Evolutionary conservation across 2,113 vertebrate genomes (phyloP).

Genomic region (Nerophis lumbriciformis): DNA sequence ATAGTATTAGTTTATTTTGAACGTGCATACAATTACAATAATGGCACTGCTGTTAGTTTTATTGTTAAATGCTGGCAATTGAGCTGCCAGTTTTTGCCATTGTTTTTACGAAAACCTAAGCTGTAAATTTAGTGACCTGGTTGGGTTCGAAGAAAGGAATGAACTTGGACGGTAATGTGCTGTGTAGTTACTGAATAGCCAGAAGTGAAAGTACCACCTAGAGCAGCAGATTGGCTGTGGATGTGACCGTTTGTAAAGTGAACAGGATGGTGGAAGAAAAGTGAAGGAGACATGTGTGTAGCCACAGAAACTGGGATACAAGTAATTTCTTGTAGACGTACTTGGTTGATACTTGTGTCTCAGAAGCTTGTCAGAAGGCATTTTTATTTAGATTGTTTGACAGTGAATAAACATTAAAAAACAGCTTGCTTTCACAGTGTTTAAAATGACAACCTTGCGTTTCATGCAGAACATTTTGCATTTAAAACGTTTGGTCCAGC

Average conservation of each 20-base stretch:
- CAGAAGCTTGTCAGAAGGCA: conserved; percentile 1
- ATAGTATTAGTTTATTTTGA: too few relatives aligned
- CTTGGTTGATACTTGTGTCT: conserved; percentile 2
- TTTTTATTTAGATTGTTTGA: conserved; percentile 14
- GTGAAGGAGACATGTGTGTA: too few relatives aligned
- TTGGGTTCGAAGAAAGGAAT: background rate
- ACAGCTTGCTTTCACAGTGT: background rate
- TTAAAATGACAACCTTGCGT: background rate
- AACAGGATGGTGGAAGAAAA: too few relatives aligned
- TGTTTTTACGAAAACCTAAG: background rate
- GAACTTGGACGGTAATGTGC: conserved; percentile 5
- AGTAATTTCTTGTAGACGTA: conserved; percentile 9
- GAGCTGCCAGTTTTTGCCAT: too few relatives aligned
- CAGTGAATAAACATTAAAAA: conserved; percentile 29
- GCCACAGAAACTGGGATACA: conserved; percentile 19
- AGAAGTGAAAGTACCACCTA: conserved; percentile 33
- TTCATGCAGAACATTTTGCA: background rate
- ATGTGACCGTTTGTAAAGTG: too few relatives aligned
- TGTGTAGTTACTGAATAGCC: conserved; percentile 53
- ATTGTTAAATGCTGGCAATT: too few relatives aligned
- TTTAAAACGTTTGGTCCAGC: background rate
- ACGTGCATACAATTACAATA: too few relatives aligned
- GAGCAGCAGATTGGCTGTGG: background rate
- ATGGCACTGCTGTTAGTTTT: too few relatives aligned
- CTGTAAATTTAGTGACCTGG: background rate